Evolutionary conservation across 2,113 vertebrate species (phyloP), one percentile per base, ranked within the genome.

Genomic region (Pachypanchax playfairii): DNA sequence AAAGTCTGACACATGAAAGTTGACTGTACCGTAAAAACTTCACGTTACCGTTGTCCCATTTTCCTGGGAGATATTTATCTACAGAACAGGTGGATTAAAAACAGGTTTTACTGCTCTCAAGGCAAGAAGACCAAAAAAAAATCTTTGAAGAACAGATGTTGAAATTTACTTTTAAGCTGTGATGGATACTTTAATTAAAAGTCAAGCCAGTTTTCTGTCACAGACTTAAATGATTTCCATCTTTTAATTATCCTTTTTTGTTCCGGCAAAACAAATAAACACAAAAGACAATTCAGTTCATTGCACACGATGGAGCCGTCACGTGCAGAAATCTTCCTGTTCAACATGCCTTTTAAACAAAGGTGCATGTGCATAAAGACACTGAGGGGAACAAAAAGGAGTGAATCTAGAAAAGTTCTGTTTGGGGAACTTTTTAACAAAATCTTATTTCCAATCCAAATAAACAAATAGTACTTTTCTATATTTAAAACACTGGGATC

Each of bases 321-420:
- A 26, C 15, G 43, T 25, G 8, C 17, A 3, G 22, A 12, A 39
- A 14, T 36, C 21, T 35, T 62, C 2, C 9, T 18, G 12, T 11
- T 20, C 9, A 4, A 4, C 11, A 21, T 53, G 44, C 22, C 21
- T 22, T 29, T 52, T 43, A 52, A 24, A 58, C 61, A 54, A 76
- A 43, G 21, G 15, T 26, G 1, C 13, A 10, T 31, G 3, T n/a
- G n/a, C n/a, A n/a, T n/a, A n/a, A n/a, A n/a, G n/a, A n/a, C n/a
- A n/a, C n/a, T n/a, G n/a, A n/a, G n/a, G n/a, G n/a, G n/a, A n/a
- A n/a, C n/a, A n/a, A n/a, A n/a, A n/a, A n/a, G n/a, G n/a, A n/a
- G n/a, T n/a, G n/a, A n/a, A n/a, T n/a, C n/a, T n/a, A n/a, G n/a
- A n/a, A n/a, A n/a, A n/a, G n/a, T n/a, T n/a, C n/a, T n/a, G n/a